Conservation (phyloP, 2,888 invertebrate species). For the Ornithoptera alexandrae region DNA sequence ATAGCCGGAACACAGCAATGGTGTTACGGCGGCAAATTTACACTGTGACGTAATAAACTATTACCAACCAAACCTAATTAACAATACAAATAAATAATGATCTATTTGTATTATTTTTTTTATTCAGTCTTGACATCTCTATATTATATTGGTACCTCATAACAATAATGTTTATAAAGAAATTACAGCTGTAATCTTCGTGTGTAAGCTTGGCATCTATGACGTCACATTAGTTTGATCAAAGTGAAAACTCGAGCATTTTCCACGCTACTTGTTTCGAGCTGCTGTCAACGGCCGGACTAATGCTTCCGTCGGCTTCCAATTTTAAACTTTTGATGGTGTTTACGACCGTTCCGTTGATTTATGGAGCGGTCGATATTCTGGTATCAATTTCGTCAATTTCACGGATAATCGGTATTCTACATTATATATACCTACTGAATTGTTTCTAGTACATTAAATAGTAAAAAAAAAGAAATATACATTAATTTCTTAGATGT, state of each 20-base stretch:
- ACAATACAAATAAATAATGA: too few relatives aligned
- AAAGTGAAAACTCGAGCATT: conserved; percentile 68
- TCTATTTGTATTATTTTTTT: neutral
- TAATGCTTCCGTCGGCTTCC: conserved; percentile 75
- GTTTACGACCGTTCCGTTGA: conserved; percentile 54
- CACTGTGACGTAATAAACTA: too few relatives aligned
- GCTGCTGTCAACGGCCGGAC: conserved; percentile 70
- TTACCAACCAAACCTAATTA: too few relatives aligned
- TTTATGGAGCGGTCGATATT: conserved; percentile 58
- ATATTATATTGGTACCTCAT: neutral
- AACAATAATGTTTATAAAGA: neutral
- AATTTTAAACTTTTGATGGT: conserved; percentile 74
- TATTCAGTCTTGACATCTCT: neutral
- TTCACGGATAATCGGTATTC: conserved; percentile 35
- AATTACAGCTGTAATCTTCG: neutral
- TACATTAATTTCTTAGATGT: neutral
- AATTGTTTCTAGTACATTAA: conserved; percentile 30
- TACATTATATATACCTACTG: conserved; percentile 29
- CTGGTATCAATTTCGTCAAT: conserved; percentile 41
- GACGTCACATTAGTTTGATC: conserved; percentile 73
- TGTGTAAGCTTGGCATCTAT: conserved; percentile 50
- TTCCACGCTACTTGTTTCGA: conserved; percentile 69
- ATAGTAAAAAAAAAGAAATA: conserved; percentile 4
- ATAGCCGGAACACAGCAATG: too few relatives aligned
- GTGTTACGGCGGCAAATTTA: too few relatives aligned